Conservation (phyloP, 2,888 invertebrate genomes). For the Phragmatobia fuliginosa region DNA sequence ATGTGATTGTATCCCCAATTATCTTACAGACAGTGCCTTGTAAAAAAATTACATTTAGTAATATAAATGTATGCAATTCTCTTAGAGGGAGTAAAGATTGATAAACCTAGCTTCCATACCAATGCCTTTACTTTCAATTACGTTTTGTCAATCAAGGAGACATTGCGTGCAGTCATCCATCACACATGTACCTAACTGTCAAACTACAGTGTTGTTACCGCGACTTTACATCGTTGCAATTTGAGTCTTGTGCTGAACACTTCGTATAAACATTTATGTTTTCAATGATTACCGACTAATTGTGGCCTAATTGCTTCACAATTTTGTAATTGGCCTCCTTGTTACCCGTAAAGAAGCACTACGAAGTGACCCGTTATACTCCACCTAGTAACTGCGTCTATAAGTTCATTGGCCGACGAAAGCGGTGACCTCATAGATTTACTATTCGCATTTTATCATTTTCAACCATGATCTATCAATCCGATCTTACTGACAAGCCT, state of each 20-base stretch:
- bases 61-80: neutral
- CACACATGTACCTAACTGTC: constrained; percentile 41
- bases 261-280: constrained; percentile 38
- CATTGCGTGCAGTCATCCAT: constrained; percentile 49
- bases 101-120: neutral
- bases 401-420: constrained; percentile 81
- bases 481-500: constrained; percentile 47
- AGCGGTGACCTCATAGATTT: constrained; percentile 80
- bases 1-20: neutral
- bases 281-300: constrained; percentile 44
- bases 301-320: constrained; percentile 57
- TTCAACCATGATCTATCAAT: constrained; percentile 55
- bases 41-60: neutral
- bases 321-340: constrained; percentile 60
- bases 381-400: constrained; percentile 71
- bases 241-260: constrained; percentile 41
- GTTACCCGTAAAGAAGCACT: constrained; percentile 63
- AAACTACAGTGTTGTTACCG: constrained; percentile 29
- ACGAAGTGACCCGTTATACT: constrained; percentile 75
- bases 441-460: constrained; percentile 82
- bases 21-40: neutral
- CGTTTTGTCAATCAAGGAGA: constrained; percentile 51
- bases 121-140: constrained; percentile 32
- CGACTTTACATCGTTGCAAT: constrained; percentile 32
- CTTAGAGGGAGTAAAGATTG: neutral